Percentiles rank a stretch among this genome's conserved stretches.
These are phyloP conservation scores for Gobius niger DNA, from an alignment of 2,113 vertebrate species.

Conservation along the genomic window DNA sequence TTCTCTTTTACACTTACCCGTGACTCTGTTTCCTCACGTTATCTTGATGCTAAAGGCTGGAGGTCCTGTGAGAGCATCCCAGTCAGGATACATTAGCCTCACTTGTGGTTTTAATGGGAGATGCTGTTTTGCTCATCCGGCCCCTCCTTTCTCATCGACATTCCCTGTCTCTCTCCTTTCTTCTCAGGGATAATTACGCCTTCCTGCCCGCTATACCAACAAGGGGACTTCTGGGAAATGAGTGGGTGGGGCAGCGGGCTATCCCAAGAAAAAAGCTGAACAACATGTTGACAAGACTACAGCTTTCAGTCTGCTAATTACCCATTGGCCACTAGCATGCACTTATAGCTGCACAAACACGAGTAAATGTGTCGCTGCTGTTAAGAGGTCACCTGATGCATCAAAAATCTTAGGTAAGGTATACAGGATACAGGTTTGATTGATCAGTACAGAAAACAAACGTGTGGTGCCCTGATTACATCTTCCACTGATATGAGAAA, in stretches of 20 bases:
- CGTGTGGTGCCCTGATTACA: constrained; percentile 20
- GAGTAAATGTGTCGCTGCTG: background rate
- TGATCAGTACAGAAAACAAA: constrained; percentile 1
- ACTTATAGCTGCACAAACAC: background rate
- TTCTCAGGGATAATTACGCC: constrained; percentile 46
- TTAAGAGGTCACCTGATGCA: no score
- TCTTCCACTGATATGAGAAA: constrained; percentile 13
- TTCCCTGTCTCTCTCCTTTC: background rate
- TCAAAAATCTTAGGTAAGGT: background rate
- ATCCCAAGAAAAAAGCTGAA: constrained; percentile 26
- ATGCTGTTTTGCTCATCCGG: background rate
- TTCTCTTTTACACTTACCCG: background rate
- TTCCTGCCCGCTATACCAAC: constrained; percentile 41
- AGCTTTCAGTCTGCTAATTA: constrained; percentile 31
- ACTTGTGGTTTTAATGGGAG: background rate
- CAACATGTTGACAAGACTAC: constrained; percentile 42
- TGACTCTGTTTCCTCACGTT: background rate
- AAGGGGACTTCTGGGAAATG: constrained; percentile 57
- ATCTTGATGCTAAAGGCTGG: background rate
- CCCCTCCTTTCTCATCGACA: background rate
- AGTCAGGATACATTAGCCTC: background rate
- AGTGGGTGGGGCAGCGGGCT: constrained; percentile 3
- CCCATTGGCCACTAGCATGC: background rate
- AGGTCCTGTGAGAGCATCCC: background rate
- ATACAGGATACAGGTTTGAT: background rate